Evolutionary conservation across 1,140 invertebrate species (phyloP), one percentile per base, ranked within the genome.

Genomic region (Aphis gossypii): DNA sequence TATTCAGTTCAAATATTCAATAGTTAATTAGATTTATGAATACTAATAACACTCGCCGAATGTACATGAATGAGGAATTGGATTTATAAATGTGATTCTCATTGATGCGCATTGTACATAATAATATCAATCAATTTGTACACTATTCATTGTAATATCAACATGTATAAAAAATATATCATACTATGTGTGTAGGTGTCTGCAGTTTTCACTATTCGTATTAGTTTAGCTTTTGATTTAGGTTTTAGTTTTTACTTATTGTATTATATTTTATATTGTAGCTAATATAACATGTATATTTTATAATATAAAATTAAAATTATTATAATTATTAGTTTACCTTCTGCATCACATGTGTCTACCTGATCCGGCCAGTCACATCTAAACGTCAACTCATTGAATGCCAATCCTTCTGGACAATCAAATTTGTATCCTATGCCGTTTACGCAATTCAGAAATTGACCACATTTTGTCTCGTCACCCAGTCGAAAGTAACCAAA

Each of bases 341-440:
- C 96, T 96, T 98, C 97, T 88, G 97, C 97, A 95, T 98, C 97
- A 94, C 97, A 98, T 90, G 97, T 96, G 2, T 96, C 94, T 6
- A 97, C 97, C 94, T 97, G 96, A 95, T 98, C 98, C 2, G 97
- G 97, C 98, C 98, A 99, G 94, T 98, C 97, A 95, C 98, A 98
- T 60, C 97, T 96, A 94, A 98, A 97, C 6, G 95, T 97, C 87
- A 97, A 96, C 18, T 97, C 95, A 95, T 97, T 98, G 95, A 98
- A 99, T 14, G 98, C 98, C 30, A 99, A 95, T 38, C 98, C 98
- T 95, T 98, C 97, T 0, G 97, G 97, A 95, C 98, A 98, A 30
- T 96, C 96, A 94, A 96, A 96, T 21, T 96, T 95, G 94, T 96
- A 97, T 14, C 96, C 96, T 2, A 96, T 95, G 21, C 98, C 98